Evolutionary conservation across 1,140 invertebrate genomes (phyloP).

Genomic region (Caenorhabditis latens): DNA sequence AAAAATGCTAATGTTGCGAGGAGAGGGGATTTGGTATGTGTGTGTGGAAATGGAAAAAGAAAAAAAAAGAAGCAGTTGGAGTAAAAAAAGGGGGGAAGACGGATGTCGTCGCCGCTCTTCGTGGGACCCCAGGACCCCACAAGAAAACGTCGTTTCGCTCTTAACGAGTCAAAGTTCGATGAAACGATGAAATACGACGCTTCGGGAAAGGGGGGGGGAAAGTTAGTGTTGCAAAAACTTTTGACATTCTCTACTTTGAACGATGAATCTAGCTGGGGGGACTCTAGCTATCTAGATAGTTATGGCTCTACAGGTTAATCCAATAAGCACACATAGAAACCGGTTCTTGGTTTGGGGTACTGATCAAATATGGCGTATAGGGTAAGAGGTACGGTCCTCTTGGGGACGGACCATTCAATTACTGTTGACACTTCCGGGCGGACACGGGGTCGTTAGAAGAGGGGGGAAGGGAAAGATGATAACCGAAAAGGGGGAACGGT

Average conservation of each 20-base stretch:
- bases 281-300: background rate
- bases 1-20: slow-evolving; percentile 37
- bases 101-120: background rate
- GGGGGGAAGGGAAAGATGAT: slow-evolving; percentile 5
- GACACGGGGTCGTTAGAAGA: slow-evolving; percentile 17
- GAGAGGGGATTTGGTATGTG: background rate
- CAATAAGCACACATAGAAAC: slow-evolving; percentile 48
- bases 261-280: too few relatives aligned
- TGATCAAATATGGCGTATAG: slow-evolving; percentile 45
- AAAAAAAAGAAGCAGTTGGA: slow-evolving; percentile 28
- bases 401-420: slow-evolving; percentile 49
- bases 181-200: slow-evolving; percentile 54
- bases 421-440: slow-evolving; percentile 50
- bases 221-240: background rate
- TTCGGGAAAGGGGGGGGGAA: background rate
- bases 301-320: slow-evolving; percentile 41
- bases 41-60: background rate
- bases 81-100: background rate
- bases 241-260: too few relatives aligned
- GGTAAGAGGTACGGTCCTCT: slow-evolving; percentile 24
- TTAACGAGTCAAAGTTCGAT: slow-evolving; percentile 55
- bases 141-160: slow-evolving; percentile 45
- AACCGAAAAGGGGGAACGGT: background rate
- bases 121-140: background rate
- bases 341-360: background rate